These are phyloP conservation scores for Dascyllus trimaculatus DNA, from an alignment of 2,113 vertebrate genomes.

Conservation along the genomic window DNA sequence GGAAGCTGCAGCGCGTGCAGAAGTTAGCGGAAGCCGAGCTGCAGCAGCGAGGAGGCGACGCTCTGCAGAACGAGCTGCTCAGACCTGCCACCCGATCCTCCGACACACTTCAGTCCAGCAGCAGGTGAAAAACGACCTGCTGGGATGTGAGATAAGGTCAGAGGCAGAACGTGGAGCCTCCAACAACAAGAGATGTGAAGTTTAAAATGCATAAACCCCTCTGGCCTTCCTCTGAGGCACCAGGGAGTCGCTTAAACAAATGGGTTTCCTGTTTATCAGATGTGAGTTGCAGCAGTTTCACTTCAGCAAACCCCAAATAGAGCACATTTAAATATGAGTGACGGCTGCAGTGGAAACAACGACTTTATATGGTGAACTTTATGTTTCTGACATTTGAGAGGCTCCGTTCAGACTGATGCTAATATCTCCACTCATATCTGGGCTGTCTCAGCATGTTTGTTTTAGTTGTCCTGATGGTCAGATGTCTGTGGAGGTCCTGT, in stretches of 20 bases:
- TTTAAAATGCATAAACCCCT: neutral
- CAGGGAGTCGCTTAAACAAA: constrained; percentile 7
- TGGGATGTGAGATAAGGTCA: constrained; percentile 35
- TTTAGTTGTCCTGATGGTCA: too few species aligned
- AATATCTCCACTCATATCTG: too few species aligned
- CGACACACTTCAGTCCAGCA: neutral
- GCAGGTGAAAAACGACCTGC: constrained; percentile 57
- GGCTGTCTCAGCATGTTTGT: too few species aligned
- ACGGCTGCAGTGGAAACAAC: too few species aligned
- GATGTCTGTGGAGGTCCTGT: too few species aligned
- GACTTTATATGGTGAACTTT: too few species aligned
- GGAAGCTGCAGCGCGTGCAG: constrained; percentile 29
- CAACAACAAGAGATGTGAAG: constrained; percentile 10
- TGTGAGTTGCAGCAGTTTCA: constrained; percentile 32
- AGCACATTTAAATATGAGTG: constrained; percentile 3
- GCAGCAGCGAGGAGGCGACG: neutral
- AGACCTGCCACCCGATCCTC: constrained; percentile 32
- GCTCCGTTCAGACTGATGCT: too few species aligned
- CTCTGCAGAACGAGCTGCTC: neutral
- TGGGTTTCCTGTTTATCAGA: constrained; percentile 55
- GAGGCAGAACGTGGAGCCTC: neutral
- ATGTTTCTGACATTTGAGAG: too few species aligned
- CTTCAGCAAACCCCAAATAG: constrained; percentile 16
- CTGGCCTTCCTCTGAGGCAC: neutral
- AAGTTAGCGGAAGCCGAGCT: constrained; percentile 41